These are phyloP conservation scores for Hecatera dysodea DNA, from an alignment of 2,888 invertebrate species.

Conservation along the genomic window DNA sequence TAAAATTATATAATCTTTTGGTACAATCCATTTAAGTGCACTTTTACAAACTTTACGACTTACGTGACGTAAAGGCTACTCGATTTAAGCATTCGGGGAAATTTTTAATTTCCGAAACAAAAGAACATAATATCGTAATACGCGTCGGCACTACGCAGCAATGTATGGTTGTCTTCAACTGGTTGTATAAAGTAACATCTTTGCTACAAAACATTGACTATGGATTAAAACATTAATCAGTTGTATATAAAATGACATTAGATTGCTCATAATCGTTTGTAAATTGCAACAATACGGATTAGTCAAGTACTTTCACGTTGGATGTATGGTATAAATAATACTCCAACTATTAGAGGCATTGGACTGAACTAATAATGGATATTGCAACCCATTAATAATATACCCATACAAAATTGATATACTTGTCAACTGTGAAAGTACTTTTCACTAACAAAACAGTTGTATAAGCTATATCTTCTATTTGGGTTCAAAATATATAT, in stretches of 20 bases:
- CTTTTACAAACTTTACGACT: slow-evolving; percentile 86
- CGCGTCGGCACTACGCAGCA: slow-evolving; percentile 61
- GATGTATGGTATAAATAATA: slow-evolving; percentile 27
- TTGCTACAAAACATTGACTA: slow-evolving; percentile 33
- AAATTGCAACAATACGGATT: slow-evolving; percentile 48
- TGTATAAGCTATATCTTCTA: slow-evolving; percentile 47
- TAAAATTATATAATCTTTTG: slow-evolving; percentile 91
- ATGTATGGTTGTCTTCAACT: slow-evolving; percentile 49
- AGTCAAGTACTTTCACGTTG: slow-evolving; percentile 56
- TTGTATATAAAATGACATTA: slow-evolving; percentile 43
- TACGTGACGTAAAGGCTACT: slow-evolving; percentile 82
- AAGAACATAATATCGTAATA: slow-evolving; percentile 54
- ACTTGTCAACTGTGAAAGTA: slow-evolving; percentile 51
- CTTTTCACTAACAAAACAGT: slow-evolving; percentile 41
- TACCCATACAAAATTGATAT: slow-evolving; percentile 43
- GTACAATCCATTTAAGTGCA: slow-evolving; percentile 90
- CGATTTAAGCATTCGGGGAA: slow-evolving; percentile 78
- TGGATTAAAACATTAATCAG: slow-evolving; percentile 17
- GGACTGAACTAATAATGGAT: slow-evolving; percentile 33
- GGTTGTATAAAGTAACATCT: slow-evolving; percentile 34
- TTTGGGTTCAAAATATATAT: slow-evolving; percentile 52
- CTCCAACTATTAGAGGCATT: slow-evolving; percentile 14
- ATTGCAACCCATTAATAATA: slow-evolving; percentile 22
- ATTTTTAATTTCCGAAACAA: slow-evolving; percentile 83
- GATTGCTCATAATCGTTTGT: slow-evolving; percentile 58